Base-by-base conservation (phyloP, 2,113 vertebrate genomes). In the Pachypanchax playfairii region DNA sequence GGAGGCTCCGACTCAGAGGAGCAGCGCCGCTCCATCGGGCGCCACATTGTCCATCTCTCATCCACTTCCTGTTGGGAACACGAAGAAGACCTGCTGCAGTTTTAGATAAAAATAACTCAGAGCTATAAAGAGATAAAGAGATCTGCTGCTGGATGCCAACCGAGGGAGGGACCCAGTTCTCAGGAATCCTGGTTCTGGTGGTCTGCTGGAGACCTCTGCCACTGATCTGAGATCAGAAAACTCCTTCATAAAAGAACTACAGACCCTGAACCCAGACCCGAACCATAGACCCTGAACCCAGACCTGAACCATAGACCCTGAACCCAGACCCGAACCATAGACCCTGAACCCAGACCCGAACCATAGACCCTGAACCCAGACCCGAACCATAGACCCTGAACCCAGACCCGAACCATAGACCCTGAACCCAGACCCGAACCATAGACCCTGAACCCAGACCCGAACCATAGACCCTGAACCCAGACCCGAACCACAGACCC, bases 31-130 rank as follows among this genome's bases (percentile, higher is more conserved):
- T n/a, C n/a, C n/a, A n/a, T n/a, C n/a, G n/a, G n/a, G n/a, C n/a
- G n/a, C n/a, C n/a, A n/a, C n/a, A n/a, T n/a, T 42, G 69, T 65
- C 68, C 18, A 38, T 65, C 47, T 48, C 64, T 73, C 47, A 5
- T 44, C 59, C 60, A 35, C 25, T 24, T 70, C 54, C 70, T 68
- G 63, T 61, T 24, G 49, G 71, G 83, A 82, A 59, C 53, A 28
- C 31, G 41, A 46, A 53, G 64, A 51, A 42, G 26, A 18, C 36
- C 42, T 31, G 48, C 42, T 38, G 77, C 60, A 10, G 65, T 29
- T 7, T 46, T n/a, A 2, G 0, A 54, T 85, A 83, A 85, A 85
- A 83, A 87, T 82, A 88, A 65, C 70, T 5, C 1, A 15, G 57
- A 2, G 56, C 61, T 50, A 61, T 70, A 65, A 73, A 64, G 64